Evolutionary conservation across 2,113 vertebrate genomes (phyloP).

Genomic region (Caranx melampygus): DNA sequence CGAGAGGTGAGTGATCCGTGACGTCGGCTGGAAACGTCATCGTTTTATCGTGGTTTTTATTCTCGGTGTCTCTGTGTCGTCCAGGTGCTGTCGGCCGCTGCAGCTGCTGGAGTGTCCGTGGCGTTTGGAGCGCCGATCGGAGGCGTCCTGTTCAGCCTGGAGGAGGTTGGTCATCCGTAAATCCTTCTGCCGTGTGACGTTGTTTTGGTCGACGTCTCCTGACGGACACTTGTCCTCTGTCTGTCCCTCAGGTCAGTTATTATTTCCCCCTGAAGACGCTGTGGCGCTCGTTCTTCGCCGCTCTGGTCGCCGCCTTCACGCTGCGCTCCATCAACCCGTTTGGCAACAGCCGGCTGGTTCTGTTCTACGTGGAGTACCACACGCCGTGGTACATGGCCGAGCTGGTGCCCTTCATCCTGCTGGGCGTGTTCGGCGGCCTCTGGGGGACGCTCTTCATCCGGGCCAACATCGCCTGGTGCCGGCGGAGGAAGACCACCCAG

Average conservation of each 20-base stretch:
- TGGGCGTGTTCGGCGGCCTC: constrained; percentile 95
- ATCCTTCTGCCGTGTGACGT: background rate
- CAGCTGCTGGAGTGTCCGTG: constrained; percentile 95
- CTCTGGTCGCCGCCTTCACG: constrained; percentile 96
- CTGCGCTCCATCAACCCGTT: constrained; percentile 98
- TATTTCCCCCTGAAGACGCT: constrained; percentile 98
- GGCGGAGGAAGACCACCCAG: constrained; percentile 92
- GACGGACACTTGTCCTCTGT: background rate
- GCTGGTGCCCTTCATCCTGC: constrained; percentile 96
- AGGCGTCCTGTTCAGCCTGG: constrained; percentile 96
- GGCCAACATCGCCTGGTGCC: constrained; percentile 97
- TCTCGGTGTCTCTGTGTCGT: background rate
- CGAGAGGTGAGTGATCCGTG: constrained; percentile 86
- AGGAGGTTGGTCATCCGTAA: constrained; percentile 86
- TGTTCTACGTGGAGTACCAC: constrained; percentile 98
- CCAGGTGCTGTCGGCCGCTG: constrained; percentile 94
- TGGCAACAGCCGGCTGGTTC: constrained; percentile 95
- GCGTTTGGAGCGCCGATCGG: constrained; percentile 97
- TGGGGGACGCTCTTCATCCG: constrained; percentile 98
- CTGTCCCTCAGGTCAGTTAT: constrained; percentile 90
- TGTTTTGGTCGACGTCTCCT: background rate
- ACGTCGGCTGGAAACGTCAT: too few species aligned
- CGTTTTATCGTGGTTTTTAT: background rate
- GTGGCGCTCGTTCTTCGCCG: constrained; percentile 98
- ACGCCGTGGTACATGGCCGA: constrained; percentile 99